Conservation (phyloP, 1,140 invertebrate genomes). For the Sesamia nonagrioides region DNA sequence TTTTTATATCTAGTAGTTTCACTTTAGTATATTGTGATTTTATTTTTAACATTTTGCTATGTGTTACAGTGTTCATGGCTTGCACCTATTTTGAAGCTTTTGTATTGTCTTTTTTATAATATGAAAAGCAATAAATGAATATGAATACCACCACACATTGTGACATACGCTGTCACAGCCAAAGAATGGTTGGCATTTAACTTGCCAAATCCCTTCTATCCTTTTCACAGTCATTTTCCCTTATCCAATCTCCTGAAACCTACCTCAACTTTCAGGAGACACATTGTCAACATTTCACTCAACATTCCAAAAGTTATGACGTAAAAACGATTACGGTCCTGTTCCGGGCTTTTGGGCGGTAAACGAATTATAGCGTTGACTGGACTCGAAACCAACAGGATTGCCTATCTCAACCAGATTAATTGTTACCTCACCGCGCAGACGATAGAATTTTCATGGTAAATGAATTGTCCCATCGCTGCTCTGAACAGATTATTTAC, state of each 20-base stretch:
- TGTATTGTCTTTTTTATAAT: too few species aligned
- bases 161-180: too few species aligned
- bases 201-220: not conserved
- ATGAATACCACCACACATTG: too few species aligned
- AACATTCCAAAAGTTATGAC: slow-evolving; percentile 9
- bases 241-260: not conserved
- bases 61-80: too few species aligned
- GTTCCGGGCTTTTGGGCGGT: not conserved
- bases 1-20: too few species aligned
- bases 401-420: not conserved
- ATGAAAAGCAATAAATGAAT: too few species aligned
- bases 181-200: not conserved
- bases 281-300: slow-evolving; percentile 21
- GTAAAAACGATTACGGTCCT: not conserved
- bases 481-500: too few species aligned
- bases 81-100: too few species aligned
- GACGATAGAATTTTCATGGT: not conserved
- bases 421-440: not conserved
- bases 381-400: slow-evolving; percentile 3
- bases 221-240: not conserved
- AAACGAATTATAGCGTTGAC: slow-evolving; percentile 1
- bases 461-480: too few species aligned
- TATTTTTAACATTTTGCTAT: too few species aligned
- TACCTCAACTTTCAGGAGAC: not conserved
- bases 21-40: too few species aligned